These are phyloP conservation scores for Centropristis striata DNA, from an alignment of 2,113 vertebrate genomes.

Conservation along the genomic window DNA sequence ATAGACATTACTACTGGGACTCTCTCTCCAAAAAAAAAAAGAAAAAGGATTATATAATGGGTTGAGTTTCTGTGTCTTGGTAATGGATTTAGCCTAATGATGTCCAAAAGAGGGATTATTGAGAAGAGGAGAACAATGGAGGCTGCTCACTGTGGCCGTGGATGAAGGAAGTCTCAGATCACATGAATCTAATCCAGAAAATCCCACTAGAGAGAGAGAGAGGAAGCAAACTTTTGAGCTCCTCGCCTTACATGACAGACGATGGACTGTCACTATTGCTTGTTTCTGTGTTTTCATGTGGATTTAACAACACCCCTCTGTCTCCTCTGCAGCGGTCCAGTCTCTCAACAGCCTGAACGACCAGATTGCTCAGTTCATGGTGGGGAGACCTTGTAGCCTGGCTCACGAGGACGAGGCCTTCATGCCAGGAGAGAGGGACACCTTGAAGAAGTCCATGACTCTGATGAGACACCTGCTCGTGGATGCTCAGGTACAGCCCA, in stretches of 20 bases:
- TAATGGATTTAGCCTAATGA: conserved; percentile 80
- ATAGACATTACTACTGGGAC: conserved; percentile 37
- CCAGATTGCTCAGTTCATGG: conserved; percentile 95
- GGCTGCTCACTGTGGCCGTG: background rate
- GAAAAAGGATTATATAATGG: conserved; percentile 59
- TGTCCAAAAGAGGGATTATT: conserved; percentile 75
- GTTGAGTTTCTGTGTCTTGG: conserved; percentile 59
- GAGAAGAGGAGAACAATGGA: conserved; percentile 49
- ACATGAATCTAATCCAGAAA: conserved; percentile 41
- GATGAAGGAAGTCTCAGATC: conserved; percentile 43
- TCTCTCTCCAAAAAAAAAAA: conserved; percentile 50
- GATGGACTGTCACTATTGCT: background rate
- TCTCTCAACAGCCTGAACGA: conserved; percentile 94
- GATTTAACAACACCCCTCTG: background rate
- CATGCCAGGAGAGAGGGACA: conserved; percentile 89
- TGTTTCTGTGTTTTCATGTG: conserved; percentile 1
- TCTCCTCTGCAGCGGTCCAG: conserved; percentile 88
- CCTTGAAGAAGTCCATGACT: conserved; percentile 91
- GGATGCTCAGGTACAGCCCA: conserved; percentile 93
- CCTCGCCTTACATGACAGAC: background rate
- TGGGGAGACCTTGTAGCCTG: conserved; percentile 89
- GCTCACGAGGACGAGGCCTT: conserved; percentile 89
- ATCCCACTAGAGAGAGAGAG: conserved; percentile 18
- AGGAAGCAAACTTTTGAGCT: conserved; percentile 16
- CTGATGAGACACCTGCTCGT: conserved; percentile 95